phyloP scores from a whole-genome alignment of 2,113 vertebrate genomes.

The Petrocephalus microphthalmus region DNA sequence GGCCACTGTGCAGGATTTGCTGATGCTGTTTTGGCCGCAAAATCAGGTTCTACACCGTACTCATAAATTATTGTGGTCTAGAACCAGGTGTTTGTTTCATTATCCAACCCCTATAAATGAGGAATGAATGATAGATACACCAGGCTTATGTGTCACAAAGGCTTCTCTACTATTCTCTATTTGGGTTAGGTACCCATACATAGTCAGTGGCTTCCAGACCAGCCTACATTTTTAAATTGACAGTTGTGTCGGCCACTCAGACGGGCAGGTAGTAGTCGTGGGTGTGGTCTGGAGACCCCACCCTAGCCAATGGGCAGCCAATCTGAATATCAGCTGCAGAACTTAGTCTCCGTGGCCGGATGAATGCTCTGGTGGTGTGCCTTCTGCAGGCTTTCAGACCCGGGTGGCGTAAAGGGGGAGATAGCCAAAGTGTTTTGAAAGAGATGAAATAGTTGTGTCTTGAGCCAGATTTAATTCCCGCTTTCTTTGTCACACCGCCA shows the following conservation, averaged over 20 bases:
- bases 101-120: neutral
- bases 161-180: neutral
- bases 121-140: neutral
- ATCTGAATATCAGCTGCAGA: neutral
- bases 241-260: neutral
- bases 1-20: neutral
- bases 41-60: neutral
- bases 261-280: neutral
- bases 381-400: neutral
- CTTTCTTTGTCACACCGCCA: conserved; percentile 52
- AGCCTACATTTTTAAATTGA: neutral
- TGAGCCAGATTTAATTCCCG: conserved; percentile 52
- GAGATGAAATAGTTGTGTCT: conserved; percentile 51
- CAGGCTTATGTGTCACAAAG: neutral
- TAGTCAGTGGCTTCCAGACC: neutral
- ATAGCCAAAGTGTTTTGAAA: conserved; percentile 38
- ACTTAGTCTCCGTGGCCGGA: neutral
- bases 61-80: neutral
- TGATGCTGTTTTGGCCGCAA: neutral
- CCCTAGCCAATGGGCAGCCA: neutral
- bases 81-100: neutral
- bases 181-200: neutral
- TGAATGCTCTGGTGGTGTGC: neutral
- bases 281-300: neutral
- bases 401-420: neutral